Conservation (phyloP, 2,888 invertebrate genomes). For the Diachrysia chrysitis region DNA sequence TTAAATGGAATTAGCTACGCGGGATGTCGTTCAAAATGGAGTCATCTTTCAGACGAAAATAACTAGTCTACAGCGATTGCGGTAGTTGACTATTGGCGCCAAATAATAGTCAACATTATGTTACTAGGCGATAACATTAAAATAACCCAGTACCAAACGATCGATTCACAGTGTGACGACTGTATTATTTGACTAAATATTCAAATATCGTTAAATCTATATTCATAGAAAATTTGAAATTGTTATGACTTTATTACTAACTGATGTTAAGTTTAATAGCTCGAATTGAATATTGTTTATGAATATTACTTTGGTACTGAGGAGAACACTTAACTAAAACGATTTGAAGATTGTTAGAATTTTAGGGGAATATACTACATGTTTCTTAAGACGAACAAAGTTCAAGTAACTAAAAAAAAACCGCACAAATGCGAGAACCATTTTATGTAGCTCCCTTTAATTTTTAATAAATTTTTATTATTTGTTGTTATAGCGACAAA, state of each 20-base stretch:
- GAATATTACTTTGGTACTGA: constrained; percentile 57
- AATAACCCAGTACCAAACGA: constrained; percentile 31
- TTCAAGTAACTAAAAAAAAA: no score
- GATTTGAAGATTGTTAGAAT: not conserved
- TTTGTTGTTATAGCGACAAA: no score
- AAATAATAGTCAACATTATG: constrained; percentile 30
- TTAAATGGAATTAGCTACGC: not conserved
- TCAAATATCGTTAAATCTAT: constrained; percentile 68
- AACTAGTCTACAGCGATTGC: constrained; percentile 6
- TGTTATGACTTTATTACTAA: constrained; percentile 72
- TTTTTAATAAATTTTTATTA: no score
- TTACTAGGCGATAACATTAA: constrained; percentile 22
- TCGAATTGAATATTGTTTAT: constrained; percentile 58
- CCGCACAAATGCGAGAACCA: no score
- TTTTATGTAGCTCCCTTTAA: no score
- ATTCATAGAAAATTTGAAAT: constrained; percentile 69
- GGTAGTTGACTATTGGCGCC: constrained; percentile 49
- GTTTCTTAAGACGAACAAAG: no score
- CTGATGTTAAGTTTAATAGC: constrained; percentile 48
- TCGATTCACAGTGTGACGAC: constrained; percentile 54
- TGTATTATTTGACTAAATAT: constrained; percentile 49
- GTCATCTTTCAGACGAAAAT: not conserved
- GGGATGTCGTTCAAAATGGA: not conserved
- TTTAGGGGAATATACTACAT: no score
- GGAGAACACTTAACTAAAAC: not conserved